Evolutionary conservation across 2,797 vertebrate genomes (phyloP).

Genomic region (Thalassophryne amazonica): DNA sequence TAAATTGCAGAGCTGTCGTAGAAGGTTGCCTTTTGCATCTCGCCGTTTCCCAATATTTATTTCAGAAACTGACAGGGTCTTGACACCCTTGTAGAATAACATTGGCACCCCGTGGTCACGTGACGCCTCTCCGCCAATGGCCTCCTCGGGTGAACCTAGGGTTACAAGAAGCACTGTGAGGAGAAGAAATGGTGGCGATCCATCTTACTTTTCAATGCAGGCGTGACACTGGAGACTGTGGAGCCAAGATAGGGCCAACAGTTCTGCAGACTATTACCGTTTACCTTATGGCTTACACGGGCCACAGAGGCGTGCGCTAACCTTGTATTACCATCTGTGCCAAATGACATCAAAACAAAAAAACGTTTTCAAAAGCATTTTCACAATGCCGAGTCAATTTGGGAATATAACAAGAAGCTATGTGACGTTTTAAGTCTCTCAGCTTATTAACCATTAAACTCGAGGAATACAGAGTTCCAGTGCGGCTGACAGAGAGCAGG

Average conservation of each 20-base stretch:
- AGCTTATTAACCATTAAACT: conserved; percentile 6
- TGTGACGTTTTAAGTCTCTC: conserved; percentile 23
- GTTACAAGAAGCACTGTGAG: conserved; percentile 85
- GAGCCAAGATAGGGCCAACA: conserved; percentile 92
- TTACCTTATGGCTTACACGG: conserved; percentile 78
- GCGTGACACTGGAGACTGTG: conserved; percentile 95
- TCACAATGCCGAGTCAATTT: conserved; percentile 39
- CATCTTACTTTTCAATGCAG: conserved; percentile 99
- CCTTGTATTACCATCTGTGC: conserved; percentile 69
- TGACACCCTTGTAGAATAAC: conserved; percentile 99
- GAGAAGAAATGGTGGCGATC: conserved; percentile 95
- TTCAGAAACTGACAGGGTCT: conserved; percentile 99
- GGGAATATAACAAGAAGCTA: conserved; percentile 33
- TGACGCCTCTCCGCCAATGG: conserved; percentile 98
- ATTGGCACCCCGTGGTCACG: conserved; percentile 99
- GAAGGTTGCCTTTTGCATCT: conserved; percentile 99
- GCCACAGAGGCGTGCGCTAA: conserved; percentile 61
- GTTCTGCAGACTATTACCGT: conserved; percentile 85
- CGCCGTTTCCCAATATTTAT: conserved; percentile 98
- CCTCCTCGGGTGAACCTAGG: conserved; percentile 93
- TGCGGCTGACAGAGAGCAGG: neutral
- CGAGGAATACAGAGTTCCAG: conserved; percentile 22
- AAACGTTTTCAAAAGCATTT: conserved; percentile 43
- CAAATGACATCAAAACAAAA: conserved; percentile 52
- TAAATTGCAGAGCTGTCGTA: conserved; percentile 99